phyloP scores from a whole-genome alignment of 2,113 vertebrate genomes.

The Monarcha castaneiventris region DNA sequence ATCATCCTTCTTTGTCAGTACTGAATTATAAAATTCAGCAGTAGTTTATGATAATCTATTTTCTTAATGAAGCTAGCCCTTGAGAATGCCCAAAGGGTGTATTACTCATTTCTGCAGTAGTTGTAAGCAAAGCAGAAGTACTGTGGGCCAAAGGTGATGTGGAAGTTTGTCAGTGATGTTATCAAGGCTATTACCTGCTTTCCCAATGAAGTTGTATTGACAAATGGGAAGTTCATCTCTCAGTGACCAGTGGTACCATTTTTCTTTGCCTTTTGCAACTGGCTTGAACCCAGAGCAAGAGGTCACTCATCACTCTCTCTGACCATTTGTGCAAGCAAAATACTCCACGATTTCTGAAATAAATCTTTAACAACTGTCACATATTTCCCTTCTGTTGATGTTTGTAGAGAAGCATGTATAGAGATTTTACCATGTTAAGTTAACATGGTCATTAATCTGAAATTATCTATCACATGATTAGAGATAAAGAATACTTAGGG shows the following conservation, averaged over 20 bases:
- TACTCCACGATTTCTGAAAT: constrained; percentile 44
- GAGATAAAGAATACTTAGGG: neutral
- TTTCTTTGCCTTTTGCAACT: constrained; percentile 70
- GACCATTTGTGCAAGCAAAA: constrained; percentile 62
- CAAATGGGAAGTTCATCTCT: constrained; percentile 61
- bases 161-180: neutral
- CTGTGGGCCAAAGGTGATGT: neutral
- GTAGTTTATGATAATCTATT: neutral
- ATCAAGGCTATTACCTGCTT: neutral
- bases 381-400: neutral
- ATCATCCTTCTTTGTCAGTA: neutral
- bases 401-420: neutral
- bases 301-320: constrained; percentile 68
- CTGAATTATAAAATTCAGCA: neutral
- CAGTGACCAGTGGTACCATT: constrained; percentile 56
- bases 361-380: constrained; percentile 70
- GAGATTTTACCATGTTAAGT: neutral
- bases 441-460: neutral
- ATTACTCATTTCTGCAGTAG: neutral
- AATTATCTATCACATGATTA: neutral
- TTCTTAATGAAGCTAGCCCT: neutral
- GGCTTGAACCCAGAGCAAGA: constrained; percentile 61
- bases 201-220: neutral
- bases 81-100: neutral
- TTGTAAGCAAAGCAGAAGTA: neutral